phyloP scores from a whole-genome alignment of 2,797 vertebrate genomes.

The Alexandromys oeconomus region DNA sequence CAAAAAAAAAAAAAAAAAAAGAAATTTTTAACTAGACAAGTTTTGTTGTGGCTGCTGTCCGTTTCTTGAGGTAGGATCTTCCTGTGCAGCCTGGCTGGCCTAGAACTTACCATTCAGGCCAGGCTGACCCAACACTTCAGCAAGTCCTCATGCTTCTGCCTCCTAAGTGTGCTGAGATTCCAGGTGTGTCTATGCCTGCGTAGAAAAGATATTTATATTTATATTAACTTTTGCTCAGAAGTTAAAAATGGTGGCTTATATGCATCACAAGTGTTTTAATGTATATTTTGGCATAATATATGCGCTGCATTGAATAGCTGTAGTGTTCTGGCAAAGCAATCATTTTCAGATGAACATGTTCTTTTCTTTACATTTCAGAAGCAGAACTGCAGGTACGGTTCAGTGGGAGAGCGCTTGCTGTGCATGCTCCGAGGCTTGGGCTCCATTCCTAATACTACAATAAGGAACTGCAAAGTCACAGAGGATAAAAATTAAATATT shows the following conservation, averaged over 20 bases:
- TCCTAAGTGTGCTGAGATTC: not conserved
- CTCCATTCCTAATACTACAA: not conserved
- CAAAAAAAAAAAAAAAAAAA: no score
- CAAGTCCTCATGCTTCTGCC: not conserved
- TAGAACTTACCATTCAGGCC: not conserved
- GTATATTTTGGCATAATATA: conserved; percentile 8
- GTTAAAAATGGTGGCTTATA: conserved; percentile 24
- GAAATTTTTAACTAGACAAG: not conserved
- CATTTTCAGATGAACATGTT: conserved; percentile 10
- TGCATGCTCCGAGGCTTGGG: not conserved
- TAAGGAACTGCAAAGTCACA: not conserved
- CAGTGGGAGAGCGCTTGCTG: not conserved
- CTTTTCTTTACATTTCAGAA: conserved; percentile 39
- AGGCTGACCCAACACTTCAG: not conserved
- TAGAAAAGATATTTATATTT: not conserved
- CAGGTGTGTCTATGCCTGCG: not conserved
- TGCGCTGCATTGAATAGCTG: not conserved
- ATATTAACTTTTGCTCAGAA: conserved; percentile 32
- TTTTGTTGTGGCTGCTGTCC: not conserved
- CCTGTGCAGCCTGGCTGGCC: not conserved
- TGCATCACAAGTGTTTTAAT: not conserved
- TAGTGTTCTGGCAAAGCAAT: not conserved
- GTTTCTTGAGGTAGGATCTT: not conserved
- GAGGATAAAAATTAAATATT: not conserved
- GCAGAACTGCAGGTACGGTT: not conserved